Evolutionary conservation across 2,888 invertebrate genomes (phyloP), one percentile per base, ranked within the genome.

Genomic region (Cacoxenus indagator): DNA sequence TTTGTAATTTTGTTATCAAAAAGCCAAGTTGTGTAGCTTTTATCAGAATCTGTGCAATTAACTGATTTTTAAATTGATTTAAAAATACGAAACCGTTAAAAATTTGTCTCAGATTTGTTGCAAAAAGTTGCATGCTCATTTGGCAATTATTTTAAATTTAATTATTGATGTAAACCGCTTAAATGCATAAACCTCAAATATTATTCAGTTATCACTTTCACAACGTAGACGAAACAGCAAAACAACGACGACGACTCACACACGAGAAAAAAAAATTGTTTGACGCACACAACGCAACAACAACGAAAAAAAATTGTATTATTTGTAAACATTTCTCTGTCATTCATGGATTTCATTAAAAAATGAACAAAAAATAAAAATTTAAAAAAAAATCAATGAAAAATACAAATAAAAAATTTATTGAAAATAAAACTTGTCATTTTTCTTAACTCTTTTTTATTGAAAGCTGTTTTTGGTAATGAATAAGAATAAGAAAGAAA

Each of bases 291-390:
- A 67, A 59, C 26, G 24, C 68, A 64, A 54, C 37, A 64, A 24
- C 51, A 65, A 43, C n/a, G 71, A 68, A 73, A 67, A 70, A 76
- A 75, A 76, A 77, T 76, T 83, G 81, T 83, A 81, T 75, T 83
- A 81, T 76, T 72, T 73, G 45, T 67, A 74, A 73, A 69, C 62
- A 76, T 80, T 73, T 80, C 81, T 82, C 77, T 85, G 84, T 86
- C 86, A 85, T 83, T 82, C 75, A 85, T 80, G 85, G 85, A 85
- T 86, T 86, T 86, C 86, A 86, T 86, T 85, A 76, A 80, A 81
- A 82, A 79, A 84, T 81, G 82, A 84, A 79, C 76, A 85, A 85
- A 85, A 83, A 78, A 75, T 64, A 76, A 76, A 83, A 78, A 84
- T 77, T 64, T 74, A 77, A 78, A 76, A 76, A 74, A 70, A 54